phyloP scores from a whole-genome alignment of 2,797 vertebrate genomes.

The Sebastes oblongus region DNA sequence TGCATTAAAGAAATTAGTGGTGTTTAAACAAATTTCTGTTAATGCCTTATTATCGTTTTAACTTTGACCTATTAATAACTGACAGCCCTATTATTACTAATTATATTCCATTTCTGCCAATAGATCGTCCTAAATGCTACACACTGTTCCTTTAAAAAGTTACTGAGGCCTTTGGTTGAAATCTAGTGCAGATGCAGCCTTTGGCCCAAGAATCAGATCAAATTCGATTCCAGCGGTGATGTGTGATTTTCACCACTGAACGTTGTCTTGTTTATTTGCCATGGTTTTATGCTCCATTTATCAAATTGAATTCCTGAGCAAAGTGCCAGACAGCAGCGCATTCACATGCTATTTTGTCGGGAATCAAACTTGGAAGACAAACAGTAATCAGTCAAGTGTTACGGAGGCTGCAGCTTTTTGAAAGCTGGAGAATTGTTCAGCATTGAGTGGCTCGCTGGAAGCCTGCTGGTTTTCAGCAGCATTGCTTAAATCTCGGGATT shows the following conservation, averaged over 20 bases:
- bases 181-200: neutral
- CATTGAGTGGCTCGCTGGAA: neutral
- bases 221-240: slow-evolving; percentile 15
- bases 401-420: slow-evolving; percentile 9
- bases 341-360: slow-evolving; percentile 44
- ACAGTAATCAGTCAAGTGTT: slow-evolving; percentile 43
- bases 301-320: slow-evolving; percentile 22
- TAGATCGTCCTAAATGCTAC: no score
- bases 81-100: no score
- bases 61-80: no score
- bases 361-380: slow-evolving; percentile 55
- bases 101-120: no score
- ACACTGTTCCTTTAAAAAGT: neutral
- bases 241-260: slow-evolving; percentile 19
- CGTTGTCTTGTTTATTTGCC: slow-evolving; percentile 19
- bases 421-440: slow-evolving; percentile 14
- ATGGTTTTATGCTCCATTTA: slow-evolving; percentile 45
- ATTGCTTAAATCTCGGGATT: neutral
- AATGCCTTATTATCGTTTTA: no score
- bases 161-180: neutral
- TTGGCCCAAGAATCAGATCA: slow-evolving; percentile 5
- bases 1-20: no score
- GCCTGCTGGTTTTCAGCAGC: slow-evolving; percentile 12
- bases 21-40: no score
- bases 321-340: slow-evolving; percentile 19